Percentiles rank a stretch among this genome's conserved stretches.
phyloP scores from a whole-genome alignment of 2,113 vertebrate species.

The Channa argus region DNA sequence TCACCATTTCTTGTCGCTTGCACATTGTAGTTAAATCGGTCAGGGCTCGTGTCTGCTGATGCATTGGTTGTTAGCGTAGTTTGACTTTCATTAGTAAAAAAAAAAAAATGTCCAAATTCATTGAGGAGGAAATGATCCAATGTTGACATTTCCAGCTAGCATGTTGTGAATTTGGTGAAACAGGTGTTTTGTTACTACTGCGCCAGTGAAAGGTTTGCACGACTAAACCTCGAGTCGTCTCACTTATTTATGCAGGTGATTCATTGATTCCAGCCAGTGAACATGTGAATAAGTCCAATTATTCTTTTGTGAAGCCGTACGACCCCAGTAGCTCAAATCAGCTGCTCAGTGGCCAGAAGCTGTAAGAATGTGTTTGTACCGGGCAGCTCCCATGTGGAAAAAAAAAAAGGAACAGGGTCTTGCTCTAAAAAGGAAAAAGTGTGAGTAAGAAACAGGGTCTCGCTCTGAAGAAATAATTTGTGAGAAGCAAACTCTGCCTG shows the following conservation, averaged over 20 bases:
- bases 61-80: not conserved
- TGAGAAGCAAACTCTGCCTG: not conserved
- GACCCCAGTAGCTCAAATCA: not conserved
- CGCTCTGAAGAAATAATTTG: not conserved
- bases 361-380: not conserved
- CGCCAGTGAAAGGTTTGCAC: not conserved
- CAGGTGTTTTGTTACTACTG: no score
- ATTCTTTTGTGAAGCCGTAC: not conserved
- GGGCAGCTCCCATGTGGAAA: slow-evolving; percentile 23
- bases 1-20: not conserved
- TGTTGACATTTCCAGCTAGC: no score
- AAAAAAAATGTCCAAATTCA: no score
- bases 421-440: not conserved
- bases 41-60: not conserved
- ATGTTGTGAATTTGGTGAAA: no score
- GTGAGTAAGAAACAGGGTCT: not conserved
- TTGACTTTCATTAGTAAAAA: not conserved
- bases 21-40: no score
- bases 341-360: not conserved
- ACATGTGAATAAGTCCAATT: not conserved
- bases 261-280: not conserved
- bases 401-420: not conserved
- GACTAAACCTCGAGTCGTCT: not conserved
- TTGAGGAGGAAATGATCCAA: no score
- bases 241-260: not conserved